Evolutionary conservation across 2,113 vertebrate species (phyloP).

Genomic region (Myiozetetes cayanensis): DNA sequence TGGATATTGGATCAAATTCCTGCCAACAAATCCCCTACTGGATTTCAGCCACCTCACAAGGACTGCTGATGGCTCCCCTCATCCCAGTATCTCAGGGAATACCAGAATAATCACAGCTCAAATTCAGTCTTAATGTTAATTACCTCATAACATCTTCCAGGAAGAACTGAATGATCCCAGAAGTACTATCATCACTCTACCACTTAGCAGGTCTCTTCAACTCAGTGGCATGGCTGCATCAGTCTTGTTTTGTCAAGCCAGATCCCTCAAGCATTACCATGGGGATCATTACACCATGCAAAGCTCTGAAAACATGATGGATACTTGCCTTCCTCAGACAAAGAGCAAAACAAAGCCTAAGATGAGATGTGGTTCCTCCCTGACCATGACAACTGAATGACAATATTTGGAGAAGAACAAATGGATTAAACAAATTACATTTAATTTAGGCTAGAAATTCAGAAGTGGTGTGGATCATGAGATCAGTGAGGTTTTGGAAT

Average conservation of each 20-base stretch:
- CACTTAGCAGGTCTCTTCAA: background rate
- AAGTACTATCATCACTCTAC: background rate
- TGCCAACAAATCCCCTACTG: background rate
- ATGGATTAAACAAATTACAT: background rate
- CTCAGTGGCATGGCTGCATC: background rate
- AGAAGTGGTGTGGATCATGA: background rate
- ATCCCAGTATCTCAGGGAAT: background rate
- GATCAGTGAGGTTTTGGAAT: background rate
- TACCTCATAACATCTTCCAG: background rate
- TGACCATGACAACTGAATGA: background rate
- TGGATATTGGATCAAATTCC: background rate
- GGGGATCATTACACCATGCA: accelerated
- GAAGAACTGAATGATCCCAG: background rate
- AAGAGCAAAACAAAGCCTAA: background rate
- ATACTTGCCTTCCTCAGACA: background rate
- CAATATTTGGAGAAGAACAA: background rate
- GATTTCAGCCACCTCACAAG: background rate
- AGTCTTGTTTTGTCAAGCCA: background rate
- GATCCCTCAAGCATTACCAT: background rate
- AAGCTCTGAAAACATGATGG: background rate
- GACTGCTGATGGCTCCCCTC: background rate
- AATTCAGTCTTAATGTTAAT: background rate
- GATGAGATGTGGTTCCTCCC: background rate
- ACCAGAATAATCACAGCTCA: background rate
- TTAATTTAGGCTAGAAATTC: background rate